A percentile compares a stretch with the other conserved stretches of the same genome.
Evolutionary conservation across 2,113 vertebrate species (phyloP).

Genomic region (Corythoichthys haematopterus): DNA sequence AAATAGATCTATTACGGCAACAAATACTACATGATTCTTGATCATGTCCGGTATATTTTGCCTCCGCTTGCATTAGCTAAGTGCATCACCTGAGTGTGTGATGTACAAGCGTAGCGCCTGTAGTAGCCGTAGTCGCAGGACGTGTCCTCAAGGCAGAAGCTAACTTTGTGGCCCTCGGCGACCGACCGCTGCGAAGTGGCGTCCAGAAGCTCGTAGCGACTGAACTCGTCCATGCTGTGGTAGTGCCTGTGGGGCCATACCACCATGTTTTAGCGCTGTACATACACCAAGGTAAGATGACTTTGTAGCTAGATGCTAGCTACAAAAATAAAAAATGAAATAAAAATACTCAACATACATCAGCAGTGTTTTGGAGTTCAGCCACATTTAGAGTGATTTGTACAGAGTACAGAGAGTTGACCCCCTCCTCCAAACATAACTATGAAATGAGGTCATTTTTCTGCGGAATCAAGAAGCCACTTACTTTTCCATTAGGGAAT

Average conservation of each 20-base stretch:
- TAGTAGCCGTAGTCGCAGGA: slow-evolving; percentile 97
- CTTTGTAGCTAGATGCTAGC: too few relatives aligned
- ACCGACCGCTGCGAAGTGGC: slow-evolving; percentile 80
- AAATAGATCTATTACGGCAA: background rate
- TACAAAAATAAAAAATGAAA: too few relatives aligned
- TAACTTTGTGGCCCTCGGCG: slow-evolving; percentile 97
- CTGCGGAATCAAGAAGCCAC: slow-evolving; percentile 15
- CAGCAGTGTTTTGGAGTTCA: slow-evolving; percentile 24
- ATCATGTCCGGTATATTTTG: background rate
- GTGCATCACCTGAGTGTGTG: slow-evolving; percentile 84
- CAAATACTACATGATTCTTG: background rate
- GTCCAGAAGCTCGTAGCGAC: slow-evolving; percentile 93
- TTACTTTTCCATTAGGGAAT: slow-evolving; percentile 20
- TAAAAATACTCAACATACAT: slow-evolving; percentile 2
- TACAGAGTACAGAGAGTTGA: slow-evolving; percentile 22
- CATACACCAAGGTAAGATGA: background rate
- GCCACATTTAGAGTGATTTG: slow-evolving; percentile 53
- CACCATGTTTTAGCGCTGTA: slow-evolving; percentile 3
- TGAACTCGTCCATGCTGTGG: slow-evolving; percentile 99
- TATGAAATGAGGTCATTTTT: slow-evolving; percentile 58
- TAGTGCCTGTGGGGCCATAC: slow-evolving; percentile 78
- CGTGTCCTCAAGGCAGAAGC: slow-evolving; percentile 96
- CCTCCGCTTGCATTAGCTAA: background rate
- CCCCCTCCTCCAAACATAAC: slow-evolving; percentile 36
- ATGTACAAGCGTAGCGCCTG: slow-evolving; percentile 87